Conservation (phyloP, 2,797 vertebrate genomes). For the Gymnoscopelus braueri region DNA sequence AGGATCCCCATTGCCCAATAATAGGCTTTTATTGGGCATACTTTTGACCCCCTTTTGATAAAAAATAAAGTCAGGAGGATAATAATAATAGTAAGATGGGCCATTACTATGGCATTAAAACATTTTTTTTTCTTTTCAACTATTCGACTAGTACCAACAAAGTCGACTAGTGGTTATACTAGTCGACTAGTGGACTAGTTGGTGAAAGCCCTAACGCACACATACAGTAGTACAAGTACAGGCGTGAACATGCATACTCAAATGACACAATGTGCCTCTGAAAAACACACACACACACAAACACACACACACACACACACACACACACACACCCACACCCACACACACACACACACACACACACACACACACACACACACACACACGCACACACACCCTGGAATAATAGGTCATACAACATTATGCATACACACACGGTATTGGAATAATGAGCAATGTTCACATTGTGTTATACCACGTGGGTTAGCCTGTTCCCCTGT, state of each 20-base stretch:
- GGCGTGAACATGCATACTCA: neutral
- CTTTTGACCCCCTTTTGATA: too few species aligned
- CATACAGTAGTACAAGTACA: neutral
- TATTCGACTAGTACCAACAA: too few species aligned
- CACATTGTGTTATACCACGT: neutral
- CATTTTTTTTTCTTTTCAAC: too few species aligned
- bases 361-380: constrained; percentile 5
- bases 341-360: constrained; percentile 5
- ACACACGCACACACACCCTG: neutral
- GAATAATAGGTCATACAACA: constrained; percentile 14
- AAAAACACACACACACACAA: neutral
- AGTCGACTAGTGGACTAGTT: too few species aligned
- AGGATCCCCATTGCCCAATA: too few species aligned
- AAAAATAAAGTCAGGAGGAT: too few species aligned
- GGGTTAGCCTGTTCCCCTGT: too few species aligned
- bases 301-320: neutral
- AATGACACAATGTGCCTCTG: neutral
- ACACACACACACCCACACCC: neutral
- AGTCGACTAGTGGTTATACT: too few species aligned
- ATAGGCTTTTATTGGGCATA: too few species aligned
- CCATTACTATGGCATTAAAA: too few species aligned
- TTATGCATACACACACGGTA: neutral
- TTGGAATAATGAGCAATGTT: constrained; percentile 8
- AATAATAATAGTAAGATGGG: too few species aligned
- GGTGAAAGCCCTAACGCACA: too few species aligned